Percentiles rank a stretch among this genome's conserved stretches.
Conservation (phyloP, 2,888 invertebrate species). For the Epinotia bilunana region DNA sequence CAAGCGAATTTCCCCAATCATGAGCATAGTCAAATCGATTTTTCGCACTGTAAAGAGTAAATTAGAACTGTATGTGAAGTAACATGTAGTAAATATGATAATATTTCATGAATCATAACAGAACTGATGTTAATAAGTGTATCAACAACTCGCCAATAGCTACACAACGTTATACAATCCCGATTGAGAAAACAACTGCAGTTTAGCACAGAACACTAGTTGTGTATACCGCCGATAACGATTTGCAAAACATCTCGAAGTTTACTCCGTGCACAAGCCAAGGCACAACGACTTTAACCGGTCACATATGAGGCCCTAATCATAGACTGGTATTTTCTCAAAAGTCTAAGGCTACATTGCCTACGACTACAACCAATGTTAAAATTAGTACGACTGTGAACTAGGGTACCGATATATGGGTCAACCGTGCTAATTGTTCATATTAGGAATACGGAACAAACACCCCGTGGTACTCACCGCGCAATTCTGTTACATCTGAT, state of each 20-base stretch:
- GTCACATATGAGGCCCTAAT: not conserved
- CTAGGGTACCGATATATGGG: no score
- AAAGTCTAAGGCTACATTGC: not conserved
- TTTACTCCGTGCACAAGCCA: no score
- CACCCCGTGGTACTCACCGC: not conserved
- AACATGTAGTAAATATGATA: conserved; percentile 39
- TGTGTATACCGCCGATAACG: not conserved
- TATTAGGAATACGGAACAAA: not conserved
- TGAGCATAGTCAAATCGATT: not conserved
- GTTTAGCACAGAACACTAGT: not conserved
- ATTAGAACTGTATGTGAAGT: no score
- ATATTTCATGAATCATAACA: conserved; percentile 35
- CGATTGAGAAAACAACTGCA: conserved; percentile 11
- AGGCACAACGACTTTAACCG: not conserved
- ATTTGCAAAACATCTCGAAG: not conserved
- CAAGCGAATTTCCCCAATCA: not conserved
- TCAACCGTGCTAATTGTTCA: not conserved
- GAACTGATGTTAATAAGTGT: conserved; percentile 10
- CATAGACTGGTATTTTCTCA: not conserved
- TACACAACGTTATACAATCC: not conserved
- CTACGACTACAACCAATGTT: not conserved
- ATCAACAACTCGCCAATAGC: not conserved
- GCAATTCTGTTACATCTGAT: not conserved
- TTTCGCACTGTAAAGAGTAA: not conserved
- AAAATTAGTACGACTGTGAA: no score